Evolutionary conservation across 2,888 invertebrate species (phyloP).

Genomic region (Folsomia manolachei): DNA sequence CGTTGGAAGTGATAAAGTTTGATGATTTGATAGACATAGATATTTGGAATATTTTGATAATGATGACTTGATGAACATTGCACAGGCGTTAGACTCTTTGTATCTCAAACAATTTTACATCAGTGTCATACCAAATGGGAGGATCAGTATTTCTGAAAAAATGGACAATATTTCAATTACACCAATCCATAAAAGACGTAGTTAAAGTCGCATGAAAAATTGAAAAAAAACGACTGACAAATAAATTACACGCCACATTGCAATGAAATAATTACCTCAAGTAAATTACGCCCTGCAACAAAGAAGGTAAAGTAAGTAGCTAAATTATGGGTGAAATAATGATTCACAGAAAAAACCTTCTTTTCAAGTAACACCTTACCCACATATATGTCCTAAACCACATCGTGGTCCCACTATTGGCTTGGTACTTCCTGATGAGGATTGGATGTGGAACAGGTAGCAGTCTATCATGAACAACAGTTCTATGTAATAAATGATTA

Average conservation of each 20-base stretch:
- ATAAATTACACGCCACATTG: not conserved
- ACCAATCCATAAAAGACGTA: too few species aligned
- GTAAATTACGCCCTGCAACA: not conserved
- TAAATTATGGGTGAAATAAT: too few species aligned
- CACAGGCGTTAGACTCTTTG: constrained; percentile 75
- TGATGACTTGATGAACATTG: too few species aligned
- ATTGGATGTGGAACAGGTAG: constrained; percentile 99
- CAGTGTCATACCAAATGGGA: constrained; percentile 99
- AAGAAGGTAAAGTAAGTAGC: constrained; percentile 59
- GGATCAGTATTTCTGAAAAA: constrained; percentile 89
- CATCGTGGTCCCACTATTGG: constrained; percentile 95
- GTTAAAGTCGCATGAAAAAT: constrained; percentile 6
- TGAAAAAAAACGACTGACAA: not conserved
- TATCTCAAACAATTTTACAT: constrained; percentile 98
- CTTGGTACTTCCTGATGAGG: constrained; percentile 97
- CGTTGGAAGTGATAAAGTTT: too few species aligned
- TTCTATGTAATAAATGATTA: not conserved
- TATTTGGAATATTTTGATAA: too few species aligned
- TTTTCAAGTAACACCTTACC: constrained; percentile 98
- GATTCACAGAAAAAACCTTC: too few species aligned
- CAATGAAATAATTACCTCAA: not conserved
- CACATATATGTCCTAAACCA: constrained; percentile 99
- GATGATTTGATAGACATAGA: too few species aligned
- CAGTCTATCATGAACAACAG: too few species aligned
- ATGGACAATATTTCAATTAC: too few species aligned